Base-by-base conservation (phyloP, 2,113 vertebrate genomes). In the Empidonax traillii region DNA sequence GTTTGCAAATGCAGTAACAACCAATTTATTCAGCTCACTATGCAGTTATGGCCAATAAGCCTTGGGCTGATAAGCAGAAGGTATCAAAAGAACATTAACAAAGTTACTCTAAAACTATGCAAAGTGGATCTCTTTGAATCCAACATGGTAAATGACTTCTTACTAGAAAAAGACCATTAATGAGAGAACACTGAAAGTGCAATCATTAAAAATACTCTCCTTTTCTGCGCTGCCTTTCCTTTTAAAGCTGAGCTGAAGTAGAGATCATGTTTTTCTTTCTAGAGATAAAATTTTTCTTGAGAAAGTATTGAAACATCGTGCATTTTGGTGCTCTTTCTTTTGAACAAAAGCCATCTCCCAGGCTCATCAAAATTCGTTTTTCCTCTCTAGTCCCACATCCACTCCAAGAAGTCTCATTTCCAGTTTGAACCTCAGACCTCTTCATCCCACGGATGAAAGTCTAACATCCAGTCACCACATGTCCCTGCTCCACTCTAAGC, bases 81-180 rank as follows among this genome's bases (percentile, higher is more conserved):
- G 74, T 89, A 81, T 72, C 90, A 81, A 93, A 93, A 92, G 73
- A 66, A 87, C 72, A 76, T 87, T 74, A 96, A 84, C 59, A 89
- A 91, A 78, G 44, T 75, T 94, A 62, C 43, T 85, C 52, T 65
- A 47, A 75, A 91, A 79, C 82, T 71, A 28, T 39, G 43, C 56
- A 85, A 67, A 75, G 47, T 63, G 44, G 44, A 93, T 74, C 43
- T 46, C 85, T 88, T 12, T 47, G 28, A 93, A 89, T 83, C 39
- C 77, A 87, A 69, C 23, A 35, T 22, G 19, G 47, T 58, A 87
- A 90, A 81, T 4, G 10, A 44, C 11, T 49, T 37, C 62, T 79
- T n/a, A 47, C 2, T 4, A 39, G 39, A 91, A 68, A 76, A 59
- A 61, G 39, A 75, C 13, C 19, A 21, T 56, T 87, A 43, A 30